Conservation (phyloP, 2,113 vertebrate species). For the Tenebrosternarchus preto region DNA sequence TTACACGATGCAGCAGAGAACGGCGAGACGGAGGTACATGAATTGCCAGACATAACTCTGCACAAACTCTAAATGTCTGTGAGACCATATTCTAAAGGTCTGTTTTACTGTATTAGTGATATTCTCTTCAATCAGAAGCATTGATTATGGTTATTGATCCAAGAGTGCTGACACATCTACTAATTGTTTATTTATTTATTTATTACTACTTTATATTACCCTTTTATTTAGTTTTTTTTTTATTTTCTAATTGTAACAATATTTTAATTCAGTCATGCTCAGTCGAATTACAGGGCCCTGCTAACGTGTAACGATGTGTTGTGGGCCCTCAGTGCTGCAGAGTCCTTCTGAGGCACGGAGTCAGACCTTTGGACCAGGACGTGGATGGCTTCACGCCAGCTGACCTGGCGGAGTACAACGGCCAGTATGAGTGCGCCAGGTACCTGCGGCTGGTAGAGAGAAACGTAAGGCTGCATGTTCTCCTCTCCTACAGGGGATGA, state of each 20-base stretch:
- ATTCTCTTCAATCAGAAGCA: not conserved
- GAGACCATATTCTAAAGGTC: no score
- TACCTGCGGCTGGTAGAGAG: constrained; percentile 72
- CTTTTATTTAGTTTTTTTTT: no score
- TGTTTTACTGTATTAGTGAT: not conserved
- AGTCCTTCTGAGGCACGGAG: constrained; percentile 73
- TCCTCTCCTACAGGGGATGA: not conserved
- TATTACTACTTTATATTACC: no score
- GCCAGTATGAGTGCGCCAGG: constrained; percentile 77
- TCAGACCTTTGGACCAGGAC: constrained; percentile 71
- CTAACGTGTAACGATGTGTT: not conserved
- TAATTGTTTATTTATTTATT: no score
- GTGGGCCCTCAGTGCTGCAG: constrained; percentile 76
- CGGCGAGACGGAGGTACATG: constrained; percentile 78
- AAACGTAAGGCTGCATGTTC: constrained; percentile 67
- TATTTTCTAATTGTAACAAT: not conserved
- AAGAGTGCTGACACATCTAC: no score
- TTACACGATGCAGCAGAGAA: constrained; percentile 86
- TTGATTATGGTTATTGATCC: no score
- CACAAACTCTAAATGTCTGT: no score
- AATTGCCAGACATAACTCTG: not conserved
- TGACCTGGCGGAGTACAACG: constrained; percentile 82
- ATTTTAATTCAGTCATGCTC: no score
- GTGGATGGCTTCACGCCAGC: constrained; percentile 78
- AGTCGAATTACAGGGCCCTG: no score